Evolutionary conservation across 2,113 vertebrate genomes (phyloP), one percentile per base, ranked within the genome.

Genomic region (Carassius carassius): DNA sequence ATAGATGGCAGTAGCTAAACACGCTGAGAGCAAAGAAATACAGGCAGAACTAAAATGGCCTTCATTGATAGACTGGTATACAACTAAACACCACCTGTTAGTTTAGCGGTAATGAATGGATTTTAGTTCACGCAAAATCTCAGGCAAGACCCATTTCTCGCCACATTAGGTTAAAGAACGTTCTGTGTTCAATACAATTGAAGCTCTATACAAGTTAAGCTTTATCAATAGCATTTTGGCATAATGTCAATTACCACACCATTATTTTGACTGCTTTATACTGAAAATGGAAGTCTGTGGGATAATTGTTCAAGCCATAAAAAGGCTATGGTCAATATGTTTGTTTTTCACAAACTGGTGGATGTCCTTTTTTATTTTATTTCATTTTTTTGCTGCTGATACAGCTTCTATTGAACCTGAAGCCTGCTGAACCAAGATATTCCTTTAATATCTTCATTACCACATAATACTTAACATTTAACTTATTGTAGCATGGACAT

Each of bases 1-100:
- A 54, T 14, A 83, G 85, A 78, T 83, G 85, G 85, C 76, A 84
- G 86, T 84, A 83, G 81, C 23, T 37, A 58, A 23, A 29, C 23
- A 51, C 3, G 19, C 14, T 12, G 12, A 44, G 9, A 35, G 8
- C 16, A 23, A 32, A 51, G 25, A 44, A 58, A 25, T 13, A 0
- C 47, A 11, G n/a, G 19, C 16, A 32, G 11, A n/a, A 51, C 11
- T 29, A 0, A 77, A n/a, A 54, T 25, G 49, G 74, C 49, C 14
- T 11, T 19, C 49, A 76, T 7, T 74, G 72, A 74, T 25, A 25
- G 41, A 74, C 72, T 74, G 41, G 21, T 74, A 23, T 25, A 49
- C 41, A 25, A 74, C 72, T 74, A 74, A 74, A 74, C 7, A 23
- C 72, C 72, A 74, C n/a, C 72, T 49, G 72, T 25, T 49, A 49